Evolutionary conservation across 2,888 invertebrate species (phyloP), one percentile per base, ranked within the genome.

Genomic region (Phragmatobia fuliginosa): DNA sequence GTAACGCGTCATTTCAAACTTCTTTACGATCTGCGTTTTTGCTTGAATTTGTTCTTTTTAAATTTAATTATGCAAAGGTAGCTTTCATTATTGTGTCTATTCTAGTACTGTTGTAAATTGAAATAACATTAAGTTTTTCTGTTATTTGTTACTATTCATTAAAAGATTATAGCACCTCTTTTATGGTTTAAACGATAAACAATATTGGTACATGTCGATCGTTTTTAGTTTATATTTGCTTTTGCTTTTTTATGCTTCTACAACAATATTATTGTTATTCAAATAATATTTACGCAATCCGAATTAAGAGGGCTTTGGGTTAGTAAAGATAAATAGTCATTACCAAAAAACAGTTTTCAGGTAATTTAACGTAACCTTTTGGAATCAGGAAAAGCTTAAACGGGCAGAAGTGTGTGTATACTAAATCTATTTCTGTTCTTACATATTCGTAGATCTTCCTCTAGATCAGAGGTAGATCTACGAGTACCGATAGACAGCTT

Each of bases 1-100:
- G 83, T 89, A 91, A 92, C 85, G 79, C 77, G 72, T 70, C 80
- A 80, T 82, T 83, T 83, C 68, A 73, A 76, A 77, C 73, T 76
- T 74, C 77, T 84, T 80, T 80, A 41, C 31, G 56, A 76, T 80
- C 80, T 73, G 71, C 49, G 67, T 73, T 80, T 75, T 81, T 75
- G n/a, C 66, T 68, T 69, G 33, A 62, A 64, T 31, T 62, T 56
- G 36, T 71, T 62, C 60, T 74, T 71, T 78, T 78, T 73, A 68
- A 66, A 68, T 67, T 67, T 78, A 74, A 21, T 69, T 64, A 71
- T 58, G 64, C 66, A 52, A 73, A 69, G 56, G 36, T 41, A 21
- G 59, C 18, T 25, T 60, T 59, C 28, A 59, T 52, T 16, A 31
- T 31, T 31, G 31, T 59, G 31, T 10, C 21, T 59, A 59, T 59